Evolutionary conservation across 2,797 vertebrate genomes (phyloP).

Genomic region (Danionella dracula): DNA sequence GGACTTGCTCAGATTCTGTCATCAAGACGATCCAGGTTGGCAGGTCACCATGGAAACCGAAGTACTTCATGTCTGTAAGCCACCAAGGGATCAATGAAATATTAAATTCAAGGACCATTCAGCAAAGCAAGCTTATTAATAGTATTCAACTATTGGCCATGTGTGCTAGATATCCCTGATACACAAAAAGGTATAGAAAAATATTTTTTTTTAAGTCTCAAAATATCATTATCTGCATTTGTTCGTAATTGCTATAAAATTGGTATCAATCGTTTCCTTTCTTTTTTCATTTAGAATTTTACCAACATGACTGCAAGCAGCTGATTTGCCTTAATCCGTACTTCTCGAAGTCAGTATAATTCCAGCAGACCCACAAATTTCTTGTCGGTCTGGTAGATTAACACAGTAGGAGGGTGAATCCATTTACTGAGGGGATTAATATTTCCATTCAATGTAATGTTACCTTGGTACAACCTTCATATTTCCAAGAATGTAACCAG

Average conservation of each 20-base stretch:
- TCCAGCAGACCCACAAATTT: background rate
- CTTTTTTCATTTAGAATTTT: no score
- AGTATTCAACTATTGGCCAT: background rate
- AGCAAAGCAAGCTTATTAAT: slow-evolving; percentile 12
- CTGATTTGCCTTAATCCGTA: background rate
- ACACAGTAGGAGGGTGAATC: background rate
- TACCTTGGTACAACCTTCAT: background rate
- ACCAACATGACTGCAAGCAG: slow-evolving; percentile 8
- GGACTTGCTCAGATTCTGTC: slow-evolving; percentile 11
- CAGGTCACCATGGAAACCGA: slow-evolving; percentile 35
- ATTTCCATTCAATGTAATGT: background rate
- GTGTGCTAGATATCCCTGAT: background rate
- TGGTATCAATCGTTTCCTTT: no score
- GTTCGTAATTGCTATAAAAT: no score
- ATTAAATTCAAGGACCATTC: slow-evolving; percentile 22
- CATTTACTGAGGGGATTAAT: background rate
- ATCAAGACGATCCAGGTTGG: background rate
- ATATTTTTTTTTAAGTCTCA: background rate
- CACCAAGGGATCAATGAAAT: slow-evolving; percentile 31
- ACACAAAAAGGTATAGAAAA: slow-evolving; percentile 4
- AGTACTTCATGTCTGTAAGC: slow-evolving; percentile 22
- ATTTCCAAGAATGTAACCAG: background rate
- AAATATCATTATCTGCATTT: no score
- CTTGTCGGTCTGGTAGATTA: background rate
- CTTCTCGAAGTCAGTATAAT: background rate